Conservation (phyloP, 2,113 vertebrate species). For the Petroica traversi region DNA sequence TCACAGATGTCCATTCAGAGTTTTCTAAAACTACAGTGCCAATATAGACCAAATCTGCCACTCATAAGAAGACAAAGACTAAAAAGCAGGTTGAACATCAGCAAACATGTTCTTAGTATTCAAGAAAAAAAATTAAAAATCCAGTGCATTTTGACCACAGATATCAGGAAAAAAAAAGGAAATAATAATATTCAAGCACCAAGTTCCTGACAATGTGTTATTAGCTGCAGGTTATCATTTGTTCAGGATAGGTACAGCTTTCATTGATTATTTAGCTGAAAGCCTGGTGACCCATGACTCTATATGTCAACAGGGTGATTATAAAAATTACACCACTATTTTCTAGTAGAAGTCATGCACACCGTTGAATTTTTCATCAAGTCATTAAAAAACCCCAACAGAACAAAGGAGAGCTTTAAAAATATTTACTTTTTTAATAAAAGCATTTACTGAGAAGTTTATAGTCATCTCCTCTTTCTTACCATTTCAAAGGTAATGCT, state of each 20-base stretch:
- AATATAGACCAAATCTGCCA: neutral
- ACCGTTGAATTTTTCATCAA: neutral
- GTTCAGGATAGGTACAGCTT: neutral
- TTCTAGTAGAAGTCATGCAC: neutral
- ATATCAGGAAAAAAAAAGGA: neutral
- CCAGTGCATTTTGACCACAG: neutral
- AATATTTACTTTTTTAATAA: neutral
- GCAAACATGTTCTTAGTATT: neutral
- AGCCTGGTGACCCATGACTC: rapidly evolving
- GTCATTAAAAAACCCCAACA: neutral
- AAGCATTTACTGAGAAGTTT: neutral
- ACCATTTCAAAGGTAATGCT: neutral
- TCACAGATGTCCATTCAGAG: neutral
- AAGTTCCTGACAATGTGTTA: neutral
- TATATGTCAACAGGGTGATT: neutral
- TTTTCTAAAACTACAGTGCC: neutral
- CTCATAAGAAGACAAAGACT: neutral
- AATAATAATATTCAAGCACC: neutral
- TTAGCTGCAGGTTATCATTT: neutral
- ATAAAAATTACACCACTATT: neutral
- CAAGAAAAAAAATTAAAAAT: neutral
- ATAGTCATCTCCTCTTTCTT: neutral
- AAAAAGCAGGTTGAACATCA: neutral
- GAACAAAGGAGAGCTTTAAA: neutral
- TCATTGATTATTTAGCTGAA: neutral